Evolutionary conservation across 2,888 invertebrate species (phyloP), one percentile per base, ranked within the genome.

Genomic region (Hypselothyrea guttata): DNA sequence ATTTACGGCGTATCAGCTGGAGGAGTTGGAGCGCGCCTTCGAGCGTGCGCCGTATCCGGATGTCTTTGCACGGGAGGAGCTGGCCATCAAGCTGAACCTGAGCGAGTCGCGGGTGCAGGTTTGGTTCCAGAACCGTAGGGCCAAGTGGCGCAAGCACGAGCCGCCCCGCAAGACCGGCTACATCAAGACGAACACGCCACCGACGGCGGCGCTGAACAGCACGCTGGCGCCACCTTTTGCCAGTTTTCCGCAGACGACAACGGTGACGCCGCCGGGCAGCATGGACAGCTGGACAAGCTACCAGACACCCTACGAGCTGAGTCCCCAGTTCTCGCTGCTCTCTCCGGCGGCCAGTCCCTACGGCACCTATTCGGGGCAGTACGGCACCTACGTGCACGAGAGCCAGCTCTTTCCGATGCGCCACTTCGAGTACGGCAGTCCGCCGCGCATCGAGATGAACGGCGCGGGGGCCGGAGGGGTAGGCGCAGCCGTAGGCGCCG

Each of bases 41-140:
- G 97, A 98, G 88, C 92, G 97, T 30, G 98, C 98, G 0, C 98
- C 98, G 0, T 98, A 98, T 87, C 98, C 98, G 0, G 98, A 98
- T 89, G 97, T 98, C 0, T 98, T 98, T 87, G 98, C 98, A 1
- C 92, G 98, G 56, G 98, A 98, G 89, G 98, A 98, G 88, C 91
- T 98, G 55, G 98, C 98, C 45, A 92, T 97, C 37, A 96, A 97
- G 88, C 92, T 98, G 51, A 95, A 95, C 84, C 92, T 98, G 16
- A 97, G 96, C 79, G 98, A 98, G 78, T 93, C 93, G 0, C 90
- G 93, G 4, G 93, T 93, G 0, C 93, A 93, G 86, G 90, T 90
- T 11, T 90, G 90, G 90, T 90, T 90, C 59, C 90, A 90, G 68
- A 97, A 97, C 88, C 92, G 97, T 65, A 92, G 97, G 66, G 97